phyloP scores from a whole-genome alignment of 2,888 invertebrate genomes.

The Watsonalla binaria region DNA sequence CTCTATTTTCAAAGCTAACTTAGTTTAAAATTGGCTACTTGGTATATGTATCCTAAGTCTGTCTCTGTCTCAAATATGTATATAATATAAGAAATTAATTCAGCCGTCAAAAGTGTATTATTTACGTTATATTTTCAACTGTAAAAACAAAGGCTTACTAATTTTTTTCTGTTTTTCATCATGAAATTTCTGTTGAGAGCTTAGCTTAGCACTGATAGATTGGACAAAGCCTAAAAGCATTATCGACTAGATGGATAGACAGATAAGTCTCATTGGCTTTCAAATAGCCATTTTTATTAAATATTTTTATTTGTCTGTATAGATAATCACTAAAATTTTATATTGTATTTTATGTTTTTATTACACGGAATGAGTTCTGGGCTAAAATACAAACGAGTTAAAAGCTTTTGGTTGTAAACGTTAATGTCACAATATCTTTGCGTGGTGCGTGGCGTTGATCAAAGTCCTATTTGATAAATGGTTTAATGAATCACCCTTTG shows the following conservation, averaged over 20 bases:
- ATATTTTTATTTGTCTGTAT: not conserved
- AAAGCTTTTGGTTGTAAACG: conserved; percentile 65
- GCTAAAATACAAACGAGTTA: conserved; percentile 56
- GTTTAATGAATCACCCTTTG: too few species aligned
- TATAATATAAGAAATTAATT: too few species aligned
- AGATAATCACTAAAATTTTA: not conserved
- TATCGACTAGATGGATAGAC: too few species aligned
- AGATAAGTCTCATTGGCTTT: not conserved
- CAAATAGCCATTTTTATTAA: not conserved
- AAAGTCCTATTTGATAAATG: too few species aligned
- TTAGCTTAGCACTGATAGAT: not conserved
- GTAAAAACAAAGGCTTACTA: too few species aligned
- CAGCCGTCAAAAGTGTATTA: too few species aligned
- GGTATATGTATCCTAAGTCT: too few species aligned
- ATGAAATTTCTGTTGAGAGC: not conserved
- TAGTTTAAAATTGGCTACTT: too few species aligned
- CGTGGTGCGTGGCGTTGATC: not conserved
- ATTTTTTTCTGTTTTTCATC: not conserved
- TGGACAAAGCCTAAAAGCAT: too few species aligned
- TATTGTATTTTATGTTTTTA: not conserved
- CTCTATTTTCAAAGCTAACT: too few species aligned
- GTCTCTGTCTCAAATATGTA: too few species aligned
- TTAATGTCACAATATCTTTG: conserved; percentile 41
- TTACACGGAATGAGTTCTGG: conserved; percentile 27
- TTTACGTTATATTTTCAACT: too few species aligned